Base-by-base conservation (phyloP, 2,888 invertebrate genomes). In the Polia nebulosa region DNA sequence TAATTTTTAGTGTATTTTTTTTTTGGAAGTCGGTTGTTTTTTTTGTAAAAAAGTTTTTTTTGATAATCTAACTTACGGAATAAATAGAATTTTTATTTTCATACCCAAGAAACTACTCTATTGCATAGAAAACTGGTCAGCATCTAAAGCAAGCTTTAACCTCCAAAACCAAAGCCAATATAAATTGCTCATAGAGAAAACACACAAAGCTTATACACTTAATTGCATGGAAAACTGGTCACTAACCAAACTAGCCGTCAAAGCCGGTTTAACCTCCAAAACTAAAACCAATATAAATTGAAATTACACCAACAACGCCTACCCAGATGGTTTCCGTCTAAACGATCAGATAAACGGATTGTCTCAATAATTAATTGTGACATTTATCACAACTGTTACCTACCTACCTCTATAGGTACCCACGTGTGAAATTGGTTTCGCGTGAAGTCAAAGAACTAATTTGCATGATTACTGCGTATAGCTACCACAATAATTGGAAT, bases 391-490 rank as follows among this genome's bases (percentile, higher is more conserved):
- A 69, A 73, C 60, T 25, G 55, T 53, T 64, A 61, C 32, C 45
- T 27, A 65, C 66, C 73, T 61, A 71, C 41, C 41, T 63, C 39
- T 41, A 41, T 41, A 41, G 39, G 39, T 53, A 41, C 7, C 29
- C 47, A 75, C 79, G 82, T 87, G 82, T 86, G 85, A 89, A 89
- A 90, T 90, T 88, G 84, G 87, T 87, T 87, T 84, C 82, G 87
- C 80, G 62, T 81, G 84, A 86, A 91, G 92, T 91, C 90, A 89
- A 86, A 89, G 84, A 88, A 87, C 86, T 89, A 87, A 93, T 93
- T 91, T 92, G 83, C 91, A 92, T 93, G 89, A 92, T 91, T 87
- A 89, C 82, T 70, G 86, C 76, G 83, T 87, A 84, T 86, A 85
- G 78, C 76, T 81, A 83, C 80, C 62, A 63, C 70, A 84, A 78